phyloP scores from a whole-genome alignment of 1,140 invertebrate genomes.

The Heterodera schachtii region DNA sequence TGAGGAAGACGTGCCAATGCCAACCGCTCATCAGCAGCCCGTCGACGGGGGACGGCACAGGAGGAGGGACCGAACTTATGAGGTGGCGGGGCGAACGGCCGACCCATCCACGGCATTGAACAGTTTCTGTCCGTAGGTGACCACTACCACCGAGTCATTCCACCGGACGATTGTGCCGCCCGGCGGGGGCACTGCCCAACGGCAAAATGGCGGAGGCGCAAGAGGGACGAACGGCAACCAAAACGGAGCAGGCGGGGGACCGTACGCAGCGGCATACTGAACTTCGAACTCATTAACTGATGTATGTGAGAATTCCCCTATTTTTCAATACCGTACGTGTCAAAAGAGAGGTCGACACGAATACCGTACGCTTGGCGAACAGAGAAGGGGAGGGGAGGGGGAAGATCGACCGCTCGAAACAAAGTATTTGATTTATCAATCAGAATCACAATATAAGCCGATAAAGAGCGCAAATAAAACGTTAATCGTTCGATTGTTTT shows the following conservation, averaged over 20 bases:
- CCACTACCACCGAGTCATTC: conserved; percentile 64
- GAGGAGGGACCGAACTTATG: conserved; percentile 64
- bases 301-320: no score
- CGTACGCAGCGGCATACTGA: conserved; percentile 18
- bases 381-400: no score
- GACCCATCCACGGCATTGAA: background rate
- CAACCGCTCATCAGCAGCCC: conserved; percentile 6
- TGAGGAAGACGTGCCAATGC: conserved; percentile 61
- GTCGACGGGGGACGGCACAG: conserved; percentile 45
- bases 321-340: no score
- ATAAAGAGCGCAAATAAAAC: no score
- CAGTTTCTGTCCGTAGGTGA: conserved; percentile 16
- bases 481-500: no score
- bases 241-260: background rate
- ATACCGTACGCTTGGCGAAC: no score
- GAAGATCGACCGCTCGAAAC: no score
- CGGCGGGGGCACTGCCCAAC: conserved; percentile 33
- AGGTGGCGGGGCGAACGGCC: conserved; percentile 38
- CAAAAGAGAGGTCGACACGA: no score
- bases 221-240: background rate
- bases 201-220: background rate
- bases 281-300: no score
- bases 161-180: conserved; percentile 61
- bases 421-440: no score
- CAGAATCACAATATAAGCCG: no score